Percentiles rank a stretch among this genome's conserved stretches.
phyloP scores from a whole-genome alignment of 2,113 vertebrate genomes.

The Thamnophis sirtalis region DNA sequence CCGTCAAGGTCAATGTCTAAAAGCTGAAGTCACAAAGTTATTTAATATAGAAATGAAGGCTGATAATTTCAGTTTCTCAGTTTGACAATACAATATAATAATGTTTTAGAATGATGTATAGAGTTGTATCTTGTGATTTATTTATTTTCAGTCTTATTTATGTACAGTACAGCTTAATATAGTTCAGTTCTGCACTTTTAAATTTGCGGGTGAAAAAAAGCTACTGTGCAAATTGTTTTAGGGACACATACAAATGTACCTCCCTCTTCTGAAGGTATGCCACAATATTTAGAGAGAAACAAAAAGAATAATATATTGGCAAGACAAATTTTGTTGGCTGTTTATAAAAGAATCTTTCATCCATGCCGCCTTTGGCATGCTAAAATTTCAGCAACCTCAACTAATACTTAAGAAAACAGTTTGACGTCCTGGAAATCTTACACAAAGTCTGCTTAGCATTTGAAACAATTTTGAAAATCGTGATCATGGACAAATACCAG shows the following conservation, averaged over 20 bases:
- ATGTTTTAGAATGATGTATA: constrained; percentile 73
- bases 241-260: constrained; percentile 31
- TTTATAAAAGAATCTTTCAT: constrained; percentile 50
- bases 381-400: constrained; percentile 42
- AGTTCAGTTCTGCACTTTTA: constrained; percentile 79
- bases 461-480: constrained; percentile 54
- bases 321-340: constrained; percentile 46
- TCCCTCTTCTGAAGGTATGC: constrained; percentile 14
- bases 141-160: constrained; percentile 84
- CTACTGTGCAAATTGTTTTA: constrained; percentile 49
- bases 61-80: constrained; percentile 64
- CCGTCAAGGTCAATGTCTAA: constrained; percentile 66
- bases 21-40: constrained; percentile 61
- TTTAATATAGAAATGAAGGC: constrained; percentile 74
- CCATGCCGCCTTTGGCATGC: constrained; percentile 40
- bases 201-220: constrained; percentile 63
- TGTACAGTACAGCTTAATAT: constrained; percentile 79
- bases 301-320: constrained; percentile 45
- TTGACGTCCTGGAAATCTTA: constrained; percentile 49
- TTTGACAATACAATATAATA: constrained; percentile 69
- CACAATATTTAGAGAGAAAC: constrained; percentile 38
- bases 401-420: constrained; percentile 50
- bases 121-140: constrained; percentile 71
- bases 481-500: constrained; percentile 35
- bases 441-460: constrained; percentile 48